phyloP scores from a whole-genome alignment of 2,797 vertebrate genomes.

The Dipus sagitta region DNA sequence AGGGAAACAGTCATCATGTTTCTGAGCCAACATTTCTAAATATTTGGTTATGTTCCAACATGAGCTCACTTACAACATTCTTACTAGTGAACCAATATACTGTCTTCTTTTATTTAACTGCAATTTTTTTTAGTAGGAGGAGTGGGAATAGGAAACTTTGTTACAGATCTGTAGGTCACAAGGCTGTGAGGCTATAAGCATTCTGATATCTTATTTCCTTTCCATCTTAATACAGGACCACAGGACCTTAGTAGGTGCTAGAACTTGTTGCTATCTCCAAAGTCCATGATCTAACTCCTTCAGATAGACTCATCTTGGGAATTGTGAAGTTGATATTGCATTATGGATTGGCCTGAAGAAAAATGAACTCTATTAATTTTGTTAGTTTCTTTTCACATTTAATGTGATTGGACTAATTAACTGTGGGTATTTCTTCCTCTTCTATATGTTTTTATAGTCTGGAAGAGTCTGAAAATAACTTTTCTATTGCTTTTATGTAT shows the following conservation, averaged over 20 bases:
- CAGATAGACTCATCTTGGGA: background rate
- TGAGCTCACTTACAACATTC: background rate
- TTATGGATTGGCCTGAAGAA: background rate
- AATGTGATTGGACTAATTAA: background rate
- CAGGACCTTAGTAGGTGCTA: background rate
- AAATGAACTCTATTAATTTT: background rate
- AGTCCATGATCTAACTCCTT: background rate
- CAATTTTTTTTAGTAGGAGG: background rate
- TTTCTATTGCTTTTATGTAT: background rate
- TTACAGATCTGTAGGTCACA: background rate
- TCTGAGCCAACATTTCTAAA: background rate
- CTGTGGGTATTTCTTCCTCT: background rate
- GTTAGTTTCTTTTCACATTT: background rate
- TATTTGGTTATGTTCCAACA: background rate
- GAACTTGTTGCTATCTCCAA: background rate
- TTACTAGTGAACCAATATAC: background rate
- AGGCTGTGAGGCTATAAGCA: background rate
- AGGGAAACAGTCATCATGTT: background rate
- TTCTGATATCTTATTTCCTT: background rate
- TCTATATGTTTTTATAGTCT: background rate
- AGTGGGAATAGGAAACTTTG: background rate
- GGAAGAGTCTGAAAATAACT: background rate
- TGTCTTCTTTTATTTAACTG: background rate
- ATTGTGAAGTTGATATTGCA: background rate
- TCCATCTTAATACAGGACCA: background rate